Percentiles rank a stretch among this genome's conserved stretches.
Evolutionary conservation across 2,797 vertebrate species (phyloP).

Genomic region (Remorina albescens): DNA sequence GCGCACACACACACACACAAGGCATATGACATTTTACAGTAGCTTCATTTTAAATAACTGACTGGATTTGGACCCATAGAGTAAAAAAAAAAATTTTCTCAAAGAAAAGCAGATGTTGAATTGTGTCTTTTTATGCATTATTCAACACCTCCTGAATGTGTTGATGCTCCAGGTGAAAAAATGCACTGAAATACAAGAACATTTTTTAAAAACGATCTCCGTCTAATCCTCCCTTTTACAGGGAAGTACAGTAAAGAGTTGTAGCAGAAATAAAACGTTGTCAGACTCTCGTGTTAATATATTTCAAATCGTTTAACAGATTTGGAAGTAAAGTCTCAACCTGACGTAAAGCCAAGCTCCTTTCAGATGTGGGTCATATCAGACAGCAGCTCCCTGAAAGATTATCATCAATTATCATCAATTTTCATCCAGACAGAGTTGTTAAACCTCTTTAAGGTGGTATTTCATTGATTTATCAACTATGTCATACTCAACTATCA

Average conservation of each 20-base stretch:
- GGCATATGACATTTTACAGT: constrained; percentile 18
- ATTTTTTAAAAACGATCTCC: constrained; percentile 1
- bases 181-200: not conserved
- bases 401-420: too few species aligned
- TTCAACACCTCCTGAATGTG: constrained; percentile 21
- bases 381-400: too few species aligned
- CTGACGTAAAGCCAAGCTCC: not conserved
- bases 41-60: not conserved
- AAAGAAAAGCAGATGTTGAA: constrained; percentile 24
- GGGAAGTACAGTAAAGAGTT: not conserved
- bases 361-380: too few species aligned
- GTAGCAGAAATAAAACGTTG: not conserved
- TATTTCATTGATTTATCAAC: too few species aligned
- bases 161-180: constrained; percentile 27
- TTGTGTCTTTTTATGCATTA: constrained; percentile 26
- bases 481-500: too few species aligned
- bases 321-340: not conserved
- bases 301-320: not conserved
- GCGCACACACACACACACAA: constrained; percentile 29
- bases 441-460: not conserved
- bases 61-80: not conserved
- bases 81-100: not conserved
- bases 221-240: not conserved
- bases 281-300: not conserved
- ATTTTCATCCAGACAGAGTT: not conserved